Conservation (phyloP, 2,797 vertebrate species). For the Dendrocincla tyrannina region DNA sequence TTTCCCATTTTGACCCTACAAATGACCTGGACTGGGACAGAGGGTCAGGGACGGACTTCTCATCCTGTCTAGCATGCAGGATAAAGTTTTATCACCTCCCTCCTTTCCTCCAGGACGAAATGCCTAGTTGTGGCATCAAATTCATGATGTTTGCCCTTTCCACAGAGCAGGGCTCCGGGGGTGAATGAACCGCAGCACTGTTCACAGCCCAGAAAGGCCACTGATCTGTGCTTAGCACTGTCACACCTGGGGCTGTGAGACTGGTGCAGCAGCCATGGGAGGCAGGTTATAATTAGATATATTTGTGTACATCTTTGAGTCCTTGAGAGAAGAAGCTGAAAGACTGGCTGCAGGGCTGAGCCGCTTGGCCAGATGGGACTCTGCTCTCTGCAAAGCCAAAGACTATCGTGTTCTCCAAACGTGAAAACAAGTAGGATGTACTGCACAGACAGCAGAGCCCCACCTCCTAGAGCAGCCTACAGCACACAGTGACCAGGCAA, state of each 20-base stretch:
- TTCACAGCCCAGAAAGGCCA: neutral
- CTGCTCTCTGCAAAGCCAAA: neutral
- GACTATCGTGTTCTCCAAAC: neutral
- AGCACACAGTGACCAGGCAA: neutral
- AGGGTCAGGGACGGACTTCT: neutral
- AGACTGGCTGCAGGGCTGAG: constrained; percentile 44
- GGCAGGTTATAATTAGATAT: constrained; percentile 63
- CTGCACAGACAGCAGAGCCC: neutral
- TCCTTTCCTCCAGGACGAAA: neutral
- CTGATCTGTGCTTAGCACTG: neutral
- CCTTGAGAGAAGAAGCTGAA: constrained; percentile 52
- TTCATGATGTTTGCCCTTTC: neutral
- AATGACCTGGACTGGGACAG: neutral
- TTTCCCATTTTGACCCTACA: neutral
- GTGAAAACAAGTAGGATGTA: neutral
- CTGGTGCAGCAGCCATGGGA: neutral
- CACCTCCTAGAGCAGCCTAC: neutral
- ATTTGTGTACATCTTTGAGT: constrained; percentile 52
- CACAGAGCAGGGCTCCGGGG: neutral
- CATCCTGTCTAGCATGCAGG: neutral
- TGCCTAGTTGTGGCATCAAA: neutral
- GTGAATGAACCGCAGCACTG: neutral
- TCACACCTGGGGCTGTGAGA: constrained; percentile 1
- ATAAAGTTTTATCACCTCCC: neutral
- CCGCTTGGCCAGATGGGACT: neutral